These are phyloP conservation scores for Zaprionus bogoriensis DNA, from an alignment of 2,888 invertebrate species.

Conservation along the genomic window DNA sequence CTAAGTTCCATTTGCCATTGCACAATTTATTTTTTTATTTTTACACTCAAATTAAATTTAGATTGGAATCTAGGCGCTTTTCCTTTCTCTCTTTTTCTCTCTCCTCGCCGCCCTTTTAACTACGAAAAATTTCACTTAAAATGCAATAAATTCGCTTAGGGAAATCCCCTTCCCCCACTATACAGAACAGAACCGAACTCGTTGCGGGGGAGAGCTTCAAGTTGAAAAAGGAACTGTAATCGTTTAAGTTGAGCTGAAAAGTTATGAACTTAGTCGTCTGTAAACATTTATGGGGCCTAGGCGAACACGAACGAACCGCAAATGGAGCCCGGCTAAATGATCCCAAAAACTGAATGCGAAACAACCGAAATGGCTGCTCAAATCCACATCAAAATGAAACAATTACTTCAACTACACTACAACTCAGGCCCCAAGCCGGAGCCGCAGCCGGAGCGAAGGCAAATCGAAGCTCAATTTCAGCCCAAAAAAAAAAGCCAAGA, in stretches of 20 bases:
- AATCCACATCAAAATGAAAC: conserved; percentile 42
- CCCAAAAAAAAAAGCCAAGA: not conserved
- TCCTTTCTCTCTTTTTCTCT: too few species aligned
- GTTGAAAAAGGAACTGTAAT: not conserved
- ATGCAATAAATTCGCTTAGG: not conserved
- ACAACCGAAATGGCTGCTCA: conserved; percentile 23
- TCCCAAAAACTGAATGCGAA: not conserved
- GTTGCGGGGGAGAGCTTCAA: not conserved
- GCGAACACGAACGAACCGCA: conserved; percentile 35
- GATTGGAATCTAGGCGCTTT: not conserved
- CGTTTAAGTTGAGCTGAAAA: conserved; percentile 1
- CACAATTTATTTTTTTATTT: too few species aligned
- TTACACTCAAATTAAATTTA: not conserved
- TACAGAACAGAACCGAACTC: too few species aligned
- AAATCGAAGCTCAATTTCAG: conserved; percentile 6
- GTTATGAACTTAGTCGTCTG: conserved; percentile 21
- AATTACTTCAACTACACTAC: conserved; percentile 45
- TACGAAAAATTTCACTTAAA: not conserved
- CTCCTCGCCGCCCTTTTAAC: not conserved
- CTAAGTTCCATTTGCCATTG: too few species aligned
- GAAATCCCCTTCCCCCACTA: too few species aligned
- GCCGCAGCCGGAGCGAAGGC: not conserved
- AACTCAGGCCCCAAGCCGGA: too few species aligned
- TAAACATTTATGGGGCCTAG: conserved; percentile 27
- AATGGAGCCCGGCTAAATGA: conserved; percentile 29